Evolutionary conservation across 2,113 vertebrate genomes (phyloP).

Genomic region (Danionella cerebrum): DNA sequence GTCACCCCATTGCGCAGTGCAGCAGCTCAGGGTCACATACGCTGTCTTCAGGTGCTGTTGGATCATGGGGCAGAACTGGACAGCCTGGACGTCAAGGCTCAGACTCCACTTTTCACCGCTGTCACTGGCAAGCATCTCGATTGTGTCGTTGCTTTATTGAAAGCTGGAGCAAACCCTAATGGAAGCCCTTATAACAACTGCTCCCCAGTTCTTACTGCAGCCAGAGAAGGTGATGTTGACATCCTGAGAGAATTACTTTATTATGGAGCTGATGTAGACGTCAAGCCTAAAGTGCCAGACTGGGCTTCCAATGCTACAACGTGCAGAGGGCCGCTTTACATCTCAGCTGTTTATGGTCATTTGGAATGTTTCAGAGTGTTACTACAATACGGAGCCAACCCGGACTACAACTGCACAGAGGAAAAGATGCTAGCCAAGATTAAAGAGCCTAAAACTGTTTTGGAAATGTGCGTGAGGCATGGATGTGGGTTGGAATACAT

Average conservation of each 20-base stretch:
- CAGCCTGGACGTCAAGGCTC: slow-evolving; percentile 67
- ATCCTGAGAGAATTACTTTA: slow-evolving; percentile 76
- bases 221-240: slow-evolving; percentile 70
- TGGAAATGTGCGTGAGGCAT: slow-evolving; percentile 69
- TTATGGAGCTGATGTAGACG: slow-evolving; percentile 69
- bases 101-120: slow-evolving; percentile 68
- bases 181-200: slow-evolving; percentile 86
- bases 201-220: slow-evolving; percentile 79
- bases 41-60: slow-evolving; percentile 77
- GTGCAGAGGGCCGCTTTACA: slow-evolving; percentile 84
- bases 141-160: slow-evolving; percentile 60
- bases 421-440: slow-evolving; percentile 49
- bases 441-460: slow-evolving; percentile 67
- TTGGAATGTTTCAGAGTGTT: slow-evolving; percentile 82
- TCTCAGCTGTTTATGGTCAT: slow-evolving; percentile 81
- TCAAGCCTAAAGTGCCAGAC: slow-evolving; percentile 67
- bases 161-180: slow-evolving; percentile 71
- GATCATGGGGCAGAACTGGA: slow-evolving; percentile 71
- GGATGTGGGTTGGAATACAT: slow-evolving; percentile 72
- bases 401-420: slow-evolving; percentile 67
- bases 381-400: slow-evolving; percentile 76
- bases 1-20: slow-evolving; percentile 81
- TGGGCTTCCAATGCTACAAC: slow-evolving; percentile 72
- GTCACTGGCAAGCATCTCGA: slow-evolving; percentile 65
- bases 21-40: slow-evolving; percentile 67